Evolutionary conservation across 53 echinoderm and acorn worm genomes (phyloP), one percentile per base, ranked within the genome.

Genomic region (Patiria pectinifera): DNA sequence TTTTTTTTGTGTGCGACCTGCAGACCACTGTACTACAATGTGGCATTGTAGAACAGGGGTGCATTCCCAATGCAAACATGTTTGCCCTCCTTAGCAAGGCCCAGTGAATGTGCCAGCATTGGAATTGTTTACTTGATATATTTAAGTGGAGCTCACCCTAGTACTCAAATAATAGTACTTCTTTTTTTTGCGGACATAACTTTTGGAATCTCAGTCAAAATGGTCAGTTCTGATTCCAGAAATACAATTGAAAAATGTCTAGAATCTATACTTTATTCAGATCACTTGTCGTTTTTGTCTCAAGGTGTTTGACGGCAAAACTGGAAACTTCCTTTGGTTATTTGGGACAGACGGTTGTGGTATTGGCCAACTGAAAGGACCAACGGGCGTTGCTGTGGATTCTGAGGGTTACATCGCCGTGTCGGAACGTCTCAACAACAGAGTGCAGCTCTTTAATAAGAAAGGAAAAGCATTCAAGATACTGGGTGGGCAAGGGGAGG

Each of bases 361-460:
- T 0, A 75, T 74, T 11, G 92, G 92, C 8, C 83, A 94, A 66
- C 79, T 94, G 26, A 83, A 84, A 44, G 79, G 87, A 22, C 94
- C 94, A 35, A 46, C 62, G 12, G 92, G 86, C 15, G 83, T 94
- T 44, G 84, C 92, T n/a, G 59, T 89, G 1, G 94, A 94, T 75
- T 78, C 76, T 18, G 59, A 86, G 24, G 94, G 94, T 16, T 91
- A 80, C 22, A 92, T 94, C 8, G 92, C 83, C 16, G 92, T 94
- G 58, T 81, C 92, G 0, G 94, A 94, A 83, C 70, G 59, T n/a
- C 44, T 62, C 11, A 94, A 94, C 82, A 86, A 92, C 47, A 79
- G 94, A 13, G 87, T 94, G 4, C 94, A 94, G 58, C 47, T 94
- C 21, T 91, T 94, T 24, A 87, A 81, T 15, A 75, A 91, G 21